A percentile compares a stretch with the other conserved stretches of the same genome.
Evolutionary conservation across 2,888 invertebrate genomes (phyloP).

Genomic region (Apotomis capreana): DNA sequence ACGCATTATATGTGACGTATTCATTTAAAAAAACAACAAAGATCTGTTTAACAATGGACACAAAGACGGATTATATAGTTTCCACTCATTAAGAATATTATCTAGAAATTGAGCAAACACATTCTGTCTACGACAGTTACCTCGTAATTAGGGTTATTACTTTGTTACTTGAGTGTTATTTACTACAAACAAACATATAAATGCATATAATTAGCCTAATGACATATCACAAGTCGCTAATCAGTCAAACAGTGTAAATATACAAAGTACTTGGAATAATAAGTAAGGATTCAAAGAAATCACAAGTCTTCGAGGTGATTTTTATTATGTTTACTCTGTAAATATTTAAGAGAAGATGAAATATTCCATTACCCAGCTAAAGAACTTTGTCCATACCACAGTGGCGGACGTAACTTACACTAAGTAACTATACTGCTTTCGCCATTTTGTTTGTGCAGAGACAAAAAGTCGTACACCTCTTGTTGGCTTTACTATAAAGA

Average conservation of each 20-base stretch:
- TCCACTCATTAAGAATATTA: too few relatives aligned
- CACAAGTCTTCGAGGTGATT: background rate
- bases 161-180: background rate
- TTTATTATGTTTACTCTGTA: constrained; percentile 1
- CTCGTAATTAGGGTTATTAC: constrained; percentile 5
- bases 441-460: too few relatives aligned
- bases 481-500: too few relatives aligned
- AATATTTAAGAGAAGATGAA: background rate
- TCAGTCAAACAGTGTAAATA: background rate
- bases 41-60: too few relatives aligned
- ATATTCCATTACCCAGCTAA: background rate
- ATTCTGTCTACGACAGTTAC: background rate
- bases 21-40: too few relatives aligned
- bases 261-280: constrained; percentile 1
- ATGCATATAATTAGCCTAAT: background rate
- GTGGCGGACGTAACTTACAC: background rate
- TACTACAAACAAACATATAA: background rate
- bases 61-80: too few relatives aligned
- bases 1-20: too few relatives aligned
- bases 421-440: too few relatives aligned
- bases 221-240: background rate
- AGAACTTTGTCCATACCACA: background rate
- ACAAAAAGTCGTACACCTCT: too few relatives aligned
- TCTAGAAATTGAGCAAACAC: background rate
- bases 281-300: constrained; percentile 19